These are phyloP conservation scores for Callithrix jacchus DNA, from an alignment of 2,113 vertebrate species.

Conservation along the genomic window DNA sequence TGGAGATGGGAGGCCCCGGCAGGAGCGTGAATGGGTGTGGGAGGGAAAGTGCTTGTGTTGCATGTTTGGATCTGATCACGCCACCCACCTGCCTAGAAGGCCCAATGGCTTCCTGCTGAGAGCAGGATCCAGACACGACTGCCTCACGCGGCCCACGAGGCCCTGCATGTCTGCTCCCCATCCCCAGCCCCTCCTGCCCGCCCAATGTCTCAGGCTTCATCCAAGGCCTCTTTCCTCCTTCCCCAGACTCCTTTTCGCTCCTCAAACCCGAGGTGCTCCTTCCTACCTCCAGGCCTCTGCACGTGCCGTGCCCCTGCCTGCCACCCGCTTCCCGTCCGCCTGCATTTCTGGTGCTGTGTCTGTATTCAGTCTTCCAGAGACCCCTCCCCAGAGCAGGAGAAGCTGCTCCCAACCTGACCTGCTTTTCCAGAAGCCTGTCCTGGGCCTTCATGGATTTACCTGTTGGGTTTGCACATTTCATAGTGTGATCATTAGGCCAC, in stretches of 20 bases:
- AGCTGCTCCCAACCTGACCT: neutral
- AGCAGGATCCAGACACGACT: neutral
- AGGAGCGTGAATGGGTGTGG: constrained; percentile 25
- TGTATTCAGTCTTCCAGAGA: neutral
- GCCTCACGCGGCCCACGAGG: neutral
- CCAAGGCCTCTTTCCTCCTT: neutral
- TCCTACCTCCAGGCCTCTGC: neutral
- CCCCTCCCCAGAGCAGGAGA: neutral
- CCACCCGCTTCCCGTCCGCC: accelerated
- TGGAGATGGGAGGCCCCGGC: neutral
- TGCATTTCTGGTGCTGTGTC: accelerated
- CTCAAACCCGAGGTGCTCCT: neutral
- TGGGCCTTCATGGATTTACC: neutral
- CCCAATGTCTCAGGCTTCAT: neutral
- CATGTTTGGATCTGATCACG: neutral
- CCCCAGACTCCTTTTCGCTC: neutral
- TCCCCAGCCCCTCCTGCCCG: too few relatives aligned
- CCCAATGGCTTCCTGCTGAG: neutral
- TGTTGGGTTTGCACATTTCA: neutral
- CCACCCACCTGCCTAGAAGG: constrained; percentile 33
- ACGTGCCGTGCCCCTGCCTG: neutral
- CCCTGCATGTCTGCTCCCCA: neutral
- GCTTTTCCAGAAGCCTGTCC: neutral
- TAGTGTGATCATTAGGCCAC: neutral
- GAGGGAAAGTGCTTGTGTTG: constrained; percentile 23